Percentiles rank a stretch among this genome's conserved stretches.
phyloP scores from a whole-genome alignment of 2,113 vertebrate genomes.

The Balaeniceps rex region DNA sequence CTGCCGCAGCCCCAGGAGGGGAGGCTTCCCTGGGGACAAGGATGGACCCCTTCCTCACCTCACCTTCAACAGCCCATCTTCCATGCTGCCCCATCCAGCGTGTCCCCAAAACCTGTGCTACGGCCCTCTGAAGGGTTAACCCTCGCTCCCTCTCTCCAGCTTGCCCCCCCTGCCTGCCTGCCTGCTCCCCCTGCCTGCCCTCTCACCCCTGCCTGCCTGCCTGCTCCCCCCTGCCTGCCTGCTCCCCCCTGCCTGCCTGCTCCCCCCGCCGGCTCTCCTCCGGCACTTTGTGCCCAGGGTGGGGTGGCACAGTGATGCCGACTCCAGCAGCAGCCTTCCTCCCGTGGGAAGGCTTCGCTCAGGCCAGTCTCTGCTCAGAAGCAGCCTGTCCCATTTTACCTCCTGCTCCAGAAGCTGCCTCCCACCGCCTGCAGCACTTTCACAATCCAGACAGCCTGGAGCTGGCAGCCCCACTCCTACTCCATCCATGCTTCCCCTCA shows the following conservation, averaged over 20 bases:
- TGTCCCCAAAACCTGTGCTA: background rate
- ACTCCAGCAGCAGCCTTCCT: background rate
- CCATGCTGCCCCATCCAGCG: rapidly evolving
- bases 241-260: no score
- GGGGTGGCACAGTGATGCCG: rapidly evolving
- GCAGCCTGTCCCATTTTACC: background rate
- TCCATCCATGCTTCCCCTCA: background rate
- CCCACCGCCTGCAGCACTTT: background rate
- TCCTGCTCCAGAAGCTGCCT: background rate
- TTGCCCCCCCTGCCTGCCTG: background rate
- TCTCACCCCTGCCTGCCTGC: background rate
- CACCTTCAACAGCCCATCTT: background rate
- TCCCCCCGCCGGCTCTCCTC: background rate
- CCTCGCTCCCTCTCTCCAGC: no score
- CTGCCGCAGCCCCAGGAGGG: background rate
- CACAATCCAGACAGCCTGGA: background rate
- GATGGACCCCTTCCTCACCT: background rate
- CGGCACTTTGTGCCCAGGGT: background rate
- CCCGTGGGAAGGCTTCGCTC: background rate
- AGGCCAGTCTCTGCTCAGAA: background rate
- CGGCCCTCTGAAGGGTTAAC: no score
- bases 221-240: background rate
- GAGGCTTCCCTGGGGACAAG: background rate
- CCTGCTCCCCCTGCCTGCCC: background rate
- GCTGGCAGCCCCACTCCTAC: background rate